Conservation (phyloP, 1,140 invertebrate genomes). For the Leucophenga varia region DNA sequence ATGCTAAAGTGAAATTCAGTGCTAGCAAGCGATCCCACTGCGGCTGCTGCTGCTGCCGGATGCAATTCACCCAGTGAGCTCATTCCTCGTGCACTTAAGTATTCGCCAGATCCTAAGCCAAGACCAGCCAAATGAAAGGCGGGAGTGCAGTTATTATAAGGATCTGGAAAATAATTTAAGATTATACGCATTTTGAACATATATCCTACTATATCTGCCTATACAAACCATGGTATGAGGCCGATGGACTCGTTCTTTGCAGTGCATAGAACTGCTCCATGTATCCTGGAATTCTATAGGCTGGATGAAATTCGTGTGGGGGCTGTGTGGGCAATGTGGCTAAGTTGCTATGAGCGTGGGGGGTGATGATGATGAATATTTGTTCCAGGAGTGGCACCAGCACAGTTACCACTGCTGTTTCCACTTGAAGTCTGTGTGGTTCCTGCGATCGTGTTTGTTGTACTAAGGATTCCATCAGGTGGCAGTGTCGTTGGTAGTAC, state of each 20-base stretch:
- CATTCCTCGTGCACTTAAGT: constrained; percentile 33
- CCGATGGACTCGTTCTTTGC: constrained; percentile 59
- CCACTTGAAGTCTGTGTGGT: constrained; percentile 12
- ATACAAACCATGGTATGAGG: constrained; percentile 60
- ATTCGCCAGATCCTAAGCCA: constrained; percentile 45
- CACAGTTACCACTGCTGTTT: constrained; percentile 1
- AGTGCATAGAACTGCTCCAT: constrained; percentile 71
- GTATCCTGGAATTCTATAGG: constrained; percentile 68
- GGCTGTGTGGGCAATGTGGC: constrained; percentile 12
- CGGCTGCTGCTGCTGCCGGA: constrained; percentile 44
- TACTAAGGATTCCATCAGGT: not conserved
- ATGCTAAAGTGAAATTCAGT: constrained; percentile 74
- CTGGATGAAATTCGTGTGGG: constrained; percentile 61
- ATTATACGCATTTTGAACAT: not conserved
- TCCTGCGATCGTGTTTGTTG: constrained; percentile 2
- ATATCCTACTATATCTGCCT: not conserved
- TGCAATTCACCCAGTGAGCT: constrained; percentile 42
- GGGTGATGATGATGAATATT: constrained; percentile 24
- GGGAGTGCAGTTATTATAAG: constrained; percentile 38
- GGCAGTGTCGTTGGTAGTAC: constrained; percentile 32
- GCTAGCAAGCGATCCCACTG: constrained; percentile 65
- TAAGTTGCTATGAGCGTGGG: constrained; percentile 19
- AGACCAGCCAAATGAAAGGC: constrained; percentile 45
- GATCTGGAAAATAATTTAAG: constrained; percentile 26
- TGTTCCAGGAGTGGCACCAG: constrained; percentile 6